Conservation (phyloP, 2,888 invertebrate genomes). For the Amphipyra tragopoginis region DNA sequence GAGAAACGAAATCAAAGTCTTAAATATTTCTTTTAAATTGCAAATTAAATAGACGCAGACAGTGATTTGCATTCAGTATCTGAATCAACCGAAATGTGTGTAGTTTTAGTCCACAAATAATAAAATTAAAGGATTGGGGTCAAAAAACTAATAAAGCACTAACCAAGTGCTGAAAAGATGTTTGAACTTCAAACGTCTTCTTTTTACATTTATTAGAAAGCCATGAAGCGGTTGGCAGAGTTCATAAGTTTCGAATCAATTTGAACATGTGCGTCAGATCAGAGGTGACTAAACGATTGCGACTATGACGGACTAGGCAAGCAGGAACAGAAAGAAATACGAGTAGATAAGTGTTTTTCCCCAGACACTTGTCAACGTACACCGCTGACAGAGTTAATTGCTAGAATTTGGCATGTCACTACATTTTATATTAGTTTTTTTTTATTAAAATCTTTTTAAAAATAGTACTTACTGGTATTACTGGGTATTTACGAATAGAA, state of each 20-base stretch:
- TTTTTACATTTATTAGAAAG: constrained; percentile 41
- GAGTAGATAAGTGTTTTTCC: constrained; percentile 45
- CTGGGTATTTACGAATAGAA: constrained; percentile 2
- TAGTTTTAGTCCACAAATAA: constrained; percentile 21
- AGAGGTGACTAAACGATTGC: constrained; percentile 46
- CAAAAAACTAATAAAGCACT: constrained; percentile 52
- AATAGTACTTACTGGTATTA: constrained; percentile 10
- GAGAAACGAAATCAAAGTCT: no score
- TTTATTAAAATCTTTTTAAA: constrained; percentile 20
- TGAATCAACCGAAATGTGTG: not conserved
- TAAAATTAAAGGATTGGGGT: constrained; percentile 36
- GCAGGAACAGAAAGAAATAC: constrained; percentile 43
- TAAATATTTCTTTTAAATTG: no score
- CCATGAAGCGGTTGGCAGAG: constrained; percentile 44
- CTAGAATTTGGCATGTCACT: constrained; percentile 38
- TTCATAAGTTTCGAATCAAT: constrained; percentile 44
- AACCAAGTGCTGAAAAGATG: constrained; percentile 37
- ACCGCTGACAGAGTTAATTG: constrained; percentile 43
- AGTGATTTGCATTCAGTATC: no score
- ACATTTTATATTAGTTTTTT: constrained; percentile 31
- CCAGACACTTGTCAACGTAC: constrained; percentile 35
- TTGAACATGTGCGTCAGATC: constrained; percentile 58
- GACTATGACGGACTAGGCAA: constrained; percentile 41
- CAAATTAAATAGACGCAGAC: no score
- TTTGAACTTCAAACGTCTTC: constrained; percentile 54